A percentile compares a stretch with the other conserved stretches of the same genome.
These are phyloP conservation scores for Sebastes glaucus DNA, from an alignment of 2,797 vertebrate species.

Conservation along the genomic window DNA sequence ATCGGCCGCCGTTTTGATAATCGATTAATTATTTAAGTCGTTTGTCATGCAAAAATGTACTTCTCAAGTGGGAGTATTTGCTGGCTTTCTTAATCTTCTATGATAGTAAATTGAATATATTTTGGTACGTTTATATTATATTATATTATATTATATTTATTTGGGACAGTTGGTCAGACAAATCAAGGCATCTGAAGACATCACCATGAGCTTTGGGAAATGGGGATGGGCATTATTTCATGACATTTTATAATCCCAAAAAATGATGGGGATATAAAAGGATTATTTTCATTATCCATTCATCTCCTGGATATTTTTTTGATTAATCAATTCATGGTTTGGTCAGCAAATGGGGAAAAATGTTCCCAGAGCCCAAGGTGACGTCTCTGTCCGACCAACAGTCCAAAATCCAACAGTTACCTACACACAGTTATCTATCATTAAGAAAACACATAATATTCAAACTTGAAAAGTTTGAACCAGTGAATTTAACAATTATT, in stretches of 20 bases:
- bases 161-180: no score
- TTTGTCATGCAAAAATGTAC: not conserved
- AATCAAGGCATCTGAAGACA: no score
- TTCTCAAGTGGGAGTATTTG: not conserved
- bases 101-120: not conserved
- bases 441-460: not conserved
- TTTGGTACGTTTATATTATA: no score
- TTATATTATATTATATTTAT: not conserved
- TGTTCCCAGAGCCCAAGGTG: not conserved
- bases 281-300: not conserved
- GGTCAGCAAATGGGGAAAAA: not conserved
- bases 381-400: not conserved
- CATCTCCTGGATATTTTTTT: not conserved
- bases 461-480: not conserved
- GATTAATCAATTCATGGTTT: not conserved
- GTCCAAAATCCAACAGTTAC: not conserved
- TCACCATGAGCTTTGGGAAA: not conserved
- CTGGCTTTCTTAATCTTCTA: not conserved
- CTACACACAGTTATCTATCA: not conserved
- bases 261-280: not conserved
- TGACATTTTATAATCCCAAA: not conserved
- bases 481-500: not conserved
- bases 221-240: not conserved
- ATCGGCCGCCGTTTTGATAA: not conserved
- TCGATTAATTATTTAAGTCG: not conserved